Percentiles rank a stretch among this genome's conserved stretches.
phyloP scores from a whole-genome alignment of 37 sponge, comb jelly and placozoan genomes.

The Spongilla lacustris region DNA sequence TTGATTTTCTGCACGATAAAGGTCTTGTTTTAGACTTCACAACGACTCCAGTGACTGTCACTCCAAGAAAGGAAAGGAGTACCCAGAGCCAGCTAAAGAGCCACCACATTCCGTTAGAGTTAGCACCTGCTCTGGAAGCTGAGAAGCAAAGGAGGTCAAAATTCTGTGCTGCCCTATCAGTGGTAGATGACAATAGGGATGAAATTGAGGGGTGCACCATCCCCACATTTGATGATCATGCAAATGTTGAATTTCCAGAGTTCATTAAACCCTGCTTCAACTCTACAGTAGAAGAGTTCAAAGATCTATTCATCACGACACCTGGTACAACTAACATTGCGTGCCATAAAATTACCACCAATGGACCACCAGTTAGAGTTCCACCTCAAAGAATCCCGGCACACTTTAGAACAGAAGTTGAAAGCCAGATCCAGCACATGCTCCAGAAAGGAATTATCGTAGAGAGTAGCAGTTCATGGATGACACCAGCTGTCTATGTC shows the following conservation, averaged over 20 bases:
- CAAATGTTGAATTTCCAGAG: too few relatives aligned
- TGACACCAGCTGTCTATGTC: slow-evolving; percentile 29
- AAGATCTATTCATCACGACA: slow-evolving; percentile 13
- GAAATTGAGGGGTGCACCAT: too few relatives aligned
- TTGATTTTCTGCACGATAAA: slow-evolving; percentile 51
- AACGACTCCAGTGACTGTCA: neutral
- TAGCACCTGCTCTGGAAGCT: slow-evolving; percentile 6
- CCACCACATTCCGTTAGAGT: too few relatives aligned
- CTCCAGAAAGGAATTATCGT: slow-evolving; percentile 28
- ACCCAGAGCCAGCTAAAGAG: neutral
- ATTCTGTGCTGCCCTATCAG: slow-evolving; percentile 36
- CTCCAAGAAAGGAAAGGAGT: slow-evolving; percentile 1
- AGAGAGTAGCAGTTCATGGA: slow-evolving; percentile 44
- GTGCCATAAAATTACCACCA: slow-evolving; percentile 22
- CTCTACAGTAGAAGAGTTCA: slow-evolving; percentile 8
- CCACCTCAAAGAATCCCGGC: slow-evolving; percentile 52
- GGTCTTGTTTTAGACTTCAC: neutral
- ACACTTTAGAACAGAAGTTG: slow-evolving; percentile 31
- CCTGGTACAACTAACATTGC: slow-evolving; percentile 33
- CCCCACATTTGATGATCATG: too few relatives aligned
- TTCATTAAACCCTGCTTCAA: too few relatives aligned
- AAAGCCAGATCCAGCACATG: slow-evolving; percentile 41
- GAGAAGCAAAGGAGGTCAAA: slow-evolving; percentile 25
- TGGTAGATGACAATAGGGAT: neutral
- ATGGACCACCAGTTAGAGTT: slow-evolving; percentile 17